Conservation (phyloP, 2,113 vertebrate species). For the Thamnaconus septentrionalis region DNA sequence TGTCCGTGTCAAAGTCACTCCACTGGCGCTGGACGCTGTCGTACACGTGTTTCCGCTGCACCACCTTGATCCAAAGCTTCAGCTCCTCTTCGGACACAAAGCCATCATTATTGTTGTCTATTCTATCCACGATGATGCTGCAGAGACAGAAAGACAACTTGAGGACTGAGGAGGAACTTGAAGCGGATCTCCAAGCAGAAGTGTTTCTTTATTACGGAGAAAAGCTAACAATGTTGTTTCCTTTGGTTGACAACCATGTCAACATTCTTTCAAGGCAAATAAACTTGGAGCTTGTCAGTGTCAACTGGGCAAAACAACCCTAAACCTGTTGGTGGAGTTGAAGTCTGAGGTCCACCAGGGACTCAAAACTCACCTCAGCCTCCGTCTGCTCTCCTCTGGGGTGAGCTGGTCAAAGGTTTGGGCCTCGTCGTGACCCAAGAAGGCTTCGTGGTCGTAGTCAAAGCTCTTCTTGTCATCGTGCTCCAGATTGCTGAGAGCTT, state of each 20-base stretch:
- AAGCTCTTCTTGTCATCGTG: constrained; percentile 89
- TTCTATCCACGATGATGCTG: constrained; percentile 94
- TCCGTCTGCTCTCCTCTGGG: constrained; percentile 89
- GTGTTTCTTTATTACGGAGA: no score
- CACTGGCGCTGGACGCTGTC: constrained; percentile 96
- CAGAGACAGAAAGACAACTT: constrained; percentile 13
- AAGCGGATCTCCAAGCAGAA: not conserved
- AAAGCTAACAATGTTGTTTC: no score
- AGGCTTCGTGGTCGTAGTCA: constrained; percentile 95
- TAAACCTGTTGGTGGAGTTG: no score
- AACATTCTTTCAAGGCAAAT: no score
- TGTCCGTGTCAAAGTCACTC: constrained; percentile 95
- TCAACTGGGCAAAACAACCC: no score
- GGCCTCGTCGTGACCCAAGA: constrained; percentile 92
- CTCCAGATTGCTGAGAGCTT: constrained; percentile 80
- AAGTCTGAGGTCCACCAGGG: no score
- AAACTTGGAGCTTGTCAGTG: no score
- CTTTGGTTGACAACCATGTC: no score
- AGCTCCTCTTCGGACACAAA: constrained; percentile 87
- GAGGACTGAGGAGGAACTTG: not conserved
- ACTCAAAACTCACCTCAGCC: constrained; percentile 84
- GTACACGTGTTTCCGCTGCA: constrained; percentile 96
- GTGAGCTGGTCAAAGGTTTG: constrained; percentile 93
- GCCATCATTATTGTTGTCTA: constrained; percentile 85
- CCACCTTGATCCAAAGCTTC: constrained; percentile 93